Conservation (phyloP, 2,888 invertebrate species). For the Germaria angustata region DNA sequence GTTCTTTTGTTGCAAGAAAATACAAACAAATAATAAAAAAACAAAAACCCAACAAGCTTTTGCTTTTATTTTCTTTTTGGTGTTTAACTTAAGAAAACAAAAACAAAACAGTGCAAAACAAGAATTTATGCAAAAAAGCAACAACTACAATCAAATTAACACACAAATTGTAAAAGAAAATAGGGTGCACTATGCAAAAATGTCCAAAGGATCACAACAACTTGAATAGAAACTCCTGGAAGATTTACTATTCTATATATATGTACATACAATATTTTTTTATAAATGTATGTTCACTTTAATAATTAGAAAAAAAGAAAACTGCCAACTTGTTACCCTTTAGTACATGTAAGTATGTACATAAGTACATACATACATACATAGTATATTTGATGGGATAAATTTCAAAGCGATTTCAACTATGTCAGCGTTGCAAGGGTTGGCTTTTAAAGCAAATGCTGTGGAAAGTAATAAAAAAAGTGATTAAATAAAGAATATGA, state of each 20-base stretch:
- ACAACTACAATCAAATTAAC: conserved; percentile 14
- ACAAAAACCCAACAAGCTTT: conserved; percentile 43
- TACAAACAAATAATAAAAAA: background rate
- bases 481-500: too few species aligned
- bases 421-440: background rate
- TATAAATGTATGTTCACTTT: too few species aligned
- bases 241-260: background rate
- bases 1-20: conserved; percentile 40
- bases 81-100: conserved; percentile 17
- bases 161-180: background rate
- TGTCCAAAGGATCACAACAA: conserved; percentile 6
- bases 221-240: conserved; percentile 5
- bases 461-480: background rate
- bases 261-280: too few species aligned
- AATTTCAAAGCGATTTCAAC: conserved; percentile 25
- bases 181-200: conserved; percentile 1
- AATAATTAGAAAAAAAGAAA: too few species aligned
- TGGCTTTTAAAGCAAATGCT: background rate
- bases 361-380: too few species aligned
- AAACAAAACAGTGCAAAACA: conserved; percentile 9
- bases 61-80: conserved; percentile 20
- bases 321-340: background rate
- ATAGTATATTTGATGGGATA: background rate
- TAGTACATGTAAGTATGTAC: too few species aligned
- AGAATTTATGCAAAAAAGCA: conserved; percentile 43